Conservation (phyloP, 2,797 vertebrate species). For the Menidia menidia region DNA sequence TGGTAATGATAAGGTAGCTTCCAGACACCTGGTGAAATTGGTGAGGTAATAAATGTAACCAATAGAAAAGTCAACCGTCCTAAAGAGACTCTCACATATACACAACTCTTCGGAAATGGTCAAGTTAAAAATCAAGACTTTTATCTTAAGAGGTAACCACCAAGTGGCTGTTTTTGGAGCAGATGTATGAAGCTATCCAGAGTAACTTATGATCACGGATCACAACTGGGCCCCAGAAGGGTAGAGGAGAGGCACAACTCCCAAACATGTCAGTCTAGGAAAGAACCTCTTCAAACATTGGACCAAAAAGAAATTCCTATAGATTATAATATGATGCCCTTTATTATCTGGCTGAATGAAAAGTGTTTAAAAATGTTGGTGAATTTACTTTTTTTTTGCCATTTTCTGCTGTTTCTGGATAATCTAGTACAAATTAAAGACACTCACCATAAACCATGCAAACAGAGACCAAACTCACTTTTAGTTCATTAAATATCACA, state of each 20-base stretch:
- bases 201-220: background rate
- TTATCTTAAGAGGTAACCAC: no score
- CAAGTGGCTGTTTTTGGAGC: background rate
- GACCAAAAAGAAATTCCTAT: background rate
- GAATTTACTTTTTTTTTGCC: no score
- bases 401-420: background rate
- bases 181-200: background rate
- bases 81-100: background rate
- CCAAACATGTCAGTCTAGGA: background rate
- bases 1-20: background rate
- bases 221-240: background rate
- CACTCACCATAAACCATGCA: background rate
- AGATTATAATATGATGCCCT: background rate
- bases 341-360: no score
- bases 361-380: no score
- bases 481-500: background rate
- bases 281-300: background rate
- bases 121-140: no score
- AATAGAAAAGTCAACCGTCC: background rate
- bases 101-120: background rate
- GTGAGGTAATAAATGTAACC: background rate
- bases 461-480: background rate
- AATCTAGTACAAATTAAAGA: background rate
- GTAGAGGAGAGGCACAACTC: background rate
- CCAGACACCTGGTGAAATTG: background rate